Evolutionary conservation across 1,140 invertebrate genomes (phyloP), one percentile per base, ranked within the genome.

Genomic region (Drosophila bocki): DNA sequence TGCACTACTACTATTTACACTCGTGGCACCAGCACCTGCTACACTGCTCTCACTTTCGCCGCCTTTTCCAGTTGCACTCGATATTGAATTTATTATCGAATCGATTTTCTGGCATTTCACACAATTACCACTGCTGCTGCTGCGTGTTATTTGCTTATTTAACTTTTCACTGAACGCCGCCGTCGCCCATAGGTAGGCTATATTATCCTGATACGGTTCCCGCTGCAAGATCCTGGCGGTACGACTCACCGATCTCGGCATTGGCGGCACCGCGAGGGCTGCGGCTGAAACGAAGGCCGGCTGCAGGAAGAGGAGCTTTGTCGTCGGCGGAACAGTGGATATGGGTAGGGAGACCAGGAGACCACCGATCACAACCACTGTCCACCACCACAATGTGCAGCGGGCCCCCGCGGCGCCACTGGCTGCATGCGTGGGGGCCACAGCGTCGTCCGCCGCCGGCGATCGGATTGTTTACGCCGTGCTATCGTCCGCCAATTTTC

Each of bases 381-480:
- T 78, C 78, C 82, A 75, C 77, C 72, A 64, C 63, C 71, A 61
- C 77, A 75, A 70, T 78, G 88, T 84, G 78, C 83, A 91, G 82
- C 86, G 79, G 91, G 91, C 91, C 91, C 91, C 91, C 91, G 91
- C 91, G 91, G 91, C 91, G 91, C 91, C 91, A 81, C 83, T 84
- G 78, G 78, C 87, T 90, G 90, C 86, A 84, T 90, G 80, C 91
- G 77, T 92, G 91, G 91, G 91, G 91, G 91, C 91, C 91, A 92
- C 91, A 92, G 85, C 91, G 90, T 91, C 91, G 90, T 91, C 91
- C 85, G 69, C 80, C 77, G 70, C 77, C 63, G 80, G 69, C 82
- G 78, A 82, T 75, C 70, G 59, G 84, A 87, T 85, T 82, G 81
- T 88, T 90, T 74, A 79, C 82, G 61, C 54, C 61, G 48, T 74